A percentile compares a stretch with the other conserved stretches of the same genome.
Conservation (phyloP, 2,797 vertebrate species). For the Chelmon rostratus region DNA sequence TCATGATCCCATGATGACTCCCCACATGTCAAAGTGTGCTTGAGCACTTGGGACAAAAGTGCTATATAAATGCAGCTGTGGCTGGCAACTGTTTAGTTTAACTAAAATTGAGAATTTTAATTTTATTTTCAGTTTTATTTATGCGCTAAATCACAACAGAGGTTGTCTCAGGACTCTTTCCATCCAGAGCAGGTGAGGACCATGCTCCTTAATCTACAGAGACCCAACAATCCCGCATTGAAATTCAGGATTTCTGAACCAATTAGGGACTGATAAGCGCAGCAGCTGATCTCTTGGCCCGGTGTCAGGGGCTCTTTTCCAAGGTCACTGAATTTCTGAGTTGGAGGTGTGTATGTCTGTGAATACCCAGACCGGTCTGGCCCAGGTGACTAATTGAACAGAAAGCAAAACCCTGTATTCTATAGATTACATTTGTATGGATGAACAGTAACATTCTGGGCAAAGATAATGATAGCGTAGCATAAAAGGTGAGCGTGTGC, state of each 20-base stretch:
- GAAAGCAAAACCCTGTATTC: neutral
- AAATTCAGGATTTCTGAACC: conserved; percentile 12
- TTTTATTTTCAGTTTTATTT: no score
- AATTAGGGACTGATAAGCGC: neutral
- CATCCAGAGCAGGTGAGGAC: no score
- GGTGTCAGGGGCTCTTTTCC: neutral
- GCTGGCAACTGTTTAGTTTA: neutral
- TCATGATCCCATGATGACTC: neutral
- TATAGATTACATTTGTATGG: neutral
- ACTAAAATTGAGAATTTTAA: neutral
- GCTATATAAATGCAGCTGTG: neutral
- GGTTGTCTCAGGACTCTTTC: no score
- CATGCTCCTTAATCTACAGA: no score
- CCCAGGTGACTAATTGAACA: conserved; percentile 3
- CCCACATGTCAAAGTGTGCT: neutral
- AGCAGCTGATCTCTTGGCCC: neutral
- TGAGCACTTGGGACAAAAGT: neutral
- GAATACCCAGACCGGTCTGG: neutral
- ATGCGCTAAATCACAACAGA: no score
- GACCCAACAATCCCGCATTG: no score
- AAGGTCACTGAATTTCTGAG: conserved; percentile 8
- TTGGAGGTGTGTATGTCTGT: neutral
- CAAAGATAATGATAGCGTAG: neutral
- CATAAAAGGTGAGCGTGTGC: neutral
- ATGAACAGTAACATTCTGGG: neutral